Conservation (phyloP, 2,113 vertebrate genomes). For the Zeus faber region DNA sequence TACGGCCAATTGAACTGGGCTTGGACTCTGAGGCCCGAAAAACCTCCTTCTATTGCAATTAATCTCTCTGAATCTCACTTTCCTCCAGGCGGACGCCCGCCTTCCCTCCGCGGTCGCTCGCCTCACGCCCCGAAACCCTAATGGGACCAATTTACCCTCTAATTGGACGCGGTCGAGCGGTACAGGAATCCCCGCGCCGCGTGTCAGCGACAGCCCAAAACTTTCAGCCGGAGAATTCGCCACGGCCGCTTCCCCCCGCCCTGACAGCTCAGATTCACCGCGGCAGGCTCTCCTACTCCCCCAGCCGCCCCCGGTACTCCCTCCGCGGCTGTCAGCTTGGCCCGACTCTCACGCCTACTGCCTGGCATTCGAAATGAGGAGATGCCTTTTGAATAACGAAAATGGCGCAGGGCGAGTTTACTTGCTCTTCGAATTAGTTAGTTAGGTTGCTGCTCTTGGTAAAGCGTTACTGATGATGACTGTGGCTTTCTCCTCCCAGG, state of each 20-base stretch:
- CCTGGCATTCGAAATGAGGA: too few relatives aligned
- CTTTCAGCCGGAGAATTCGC: constrained; percentile 34
- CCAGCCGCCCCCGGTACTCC: too few relatives aligned
- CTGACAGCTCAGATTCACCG: constrained; percentile 40
- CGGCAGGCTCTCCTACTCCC: constrained; percentile 12
- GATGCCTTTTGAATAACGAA: too few relatives aligned
- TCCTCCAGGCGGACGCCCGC: constrained; percentile 38
- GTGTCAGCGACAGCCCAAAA: constrained; percentile 24
- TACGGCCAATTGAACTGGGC: too few relatives aligned
- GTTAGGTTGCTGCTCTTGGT: too few relatives aligned
- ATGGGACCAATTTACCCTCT: constrained; percentile 61
- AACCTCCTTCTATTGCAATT: constrained; percentile 54
- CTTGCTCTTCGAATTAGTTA: too few relatives aligned
- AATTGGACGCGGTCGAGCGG: constrained; percentile 62
- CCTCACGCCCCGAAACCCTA: constrained; percentile 38
- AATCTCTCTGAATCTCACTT: constrained; percentile 39
- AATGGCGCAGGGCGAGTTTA: too few relatives aligned
- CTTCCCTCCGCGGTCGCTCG: constrained; percentile 31
- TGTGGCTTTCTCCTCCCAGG: constrained; percentile 70
- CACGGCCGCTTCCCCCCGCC: too few relatives aligned
- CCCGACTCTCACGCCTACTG: background rate
- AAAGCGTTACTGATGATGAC: background rate
- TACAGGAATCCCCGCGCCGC: constrained; percentile 13
- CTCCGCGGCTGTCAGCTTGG: constrained; percentile 24
- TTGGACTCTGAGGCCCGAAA: too few relatives aligned